Conservation (phyloP, 35 echinoderm and acorn worm genomes). For the Apostichopus parvimensis region DNA sequence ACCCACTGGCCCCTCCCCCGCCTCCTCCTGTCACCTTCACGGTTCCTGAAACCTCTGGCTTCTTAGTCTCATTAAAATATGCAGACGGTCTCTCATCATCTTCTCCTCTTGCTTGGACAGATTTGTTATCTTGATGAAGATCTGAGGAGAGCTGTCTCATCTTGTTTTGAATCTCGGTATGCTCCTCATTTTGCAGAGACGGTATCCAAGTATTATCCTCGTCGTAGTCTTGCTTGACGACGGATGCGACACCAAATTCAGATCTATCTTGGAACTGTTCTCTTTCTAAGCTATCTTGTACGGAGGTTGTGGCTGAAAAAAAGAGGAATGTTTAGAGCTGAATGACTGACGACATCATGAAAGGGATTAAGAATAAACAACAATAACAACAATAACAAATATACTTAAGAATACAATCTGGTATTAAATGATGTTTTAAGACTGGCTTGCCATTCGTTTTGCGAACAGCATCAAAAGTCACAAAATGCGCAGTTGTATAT, state of each 20-base stretch:
- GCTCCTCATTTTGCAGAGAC: not conserved
- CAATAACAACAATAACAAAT: no score
- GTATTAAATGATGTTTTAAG: no score
- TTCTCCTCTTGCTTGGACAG: not conserved
- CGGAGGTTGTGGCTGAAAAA: not conserved
- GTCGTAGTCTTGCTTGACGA: not conserved
- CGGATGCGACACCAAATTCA: not conserved
- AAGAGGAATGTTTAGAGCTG: not conserved
- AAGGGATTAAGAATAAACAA: no score
- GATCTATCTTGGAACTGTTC: not conserved
- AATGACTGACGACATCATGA: no score
- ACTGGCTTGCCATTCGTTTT: no score
- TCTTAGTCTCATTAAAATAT: not conserved
- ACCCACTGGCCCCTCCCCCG: not conserved
- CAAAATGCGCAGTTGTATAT: no score
- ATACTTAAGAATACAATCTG: no score
- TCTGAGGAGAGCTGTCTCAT: not conserved
- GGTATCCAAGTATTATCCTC: not conserved
- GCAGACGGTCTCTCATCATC: not conserved
- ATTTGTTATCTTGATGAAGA: not conserved
- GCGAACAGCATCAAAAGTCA: no score
- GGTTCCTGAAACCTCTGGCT: not conserved
- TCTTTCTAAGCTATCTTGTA: constrained; percentile 33
- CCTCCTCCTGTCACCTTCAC: not conserved
- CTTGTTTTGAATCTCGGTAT: not conserved